Evolutionary conservation across 1,140 invertebrate species (phyloP), one percentile per base, ranked within the genome.

Genomic region (Eufriesea mexicana): DNA sequence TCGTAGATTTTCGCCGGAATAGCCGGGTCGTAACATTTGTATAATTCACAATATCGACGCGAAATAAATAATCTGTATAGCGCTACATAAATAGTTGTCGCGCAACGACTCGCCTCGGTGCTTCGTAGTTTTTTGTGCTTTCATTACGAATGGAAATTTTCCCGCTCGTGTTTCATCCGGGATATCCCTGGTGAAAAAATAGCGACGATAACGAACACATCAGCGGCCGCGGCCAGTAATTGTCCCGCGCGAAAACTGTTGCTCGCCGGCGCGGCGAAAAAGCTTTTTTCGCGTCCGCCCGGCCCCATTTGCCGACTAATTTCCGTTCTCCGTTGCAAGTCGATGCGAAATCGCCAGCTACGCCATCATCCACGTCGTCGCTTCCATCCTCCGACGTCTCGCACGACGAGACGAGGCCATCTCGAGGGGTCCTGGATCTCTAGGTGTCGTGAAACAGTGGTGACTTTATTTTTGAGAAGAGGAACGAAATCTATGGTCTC

Each of bases 61-160:
- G 23, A 25, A 45, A 54, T 73, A 74, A 74, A 80, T 73, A 80
- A 80, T 80, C 49, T 12, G n/a, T 16, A 28, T 9, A 45, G 49
- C 59, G 47, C 14, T 28, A 55, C 68, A 73, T 74, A 74, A 73
- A 80, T 80, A 80, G 79, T 74, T 42, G 57, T 12, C 35, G 28
- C 10, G 49, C 70, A 12, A 9, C 42, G 20, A 18, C n/a, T 59
- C 16, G 55, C 8, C 2, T 9, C n/a, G 18, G 7, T 28, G 62
- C 16, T 25, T 28, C 59, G 77, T 83, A 89, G 84, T 83, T 90
- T 90, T 85, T 84, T 83, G 78, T 79, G 84, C 84, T 86, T 85
- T 87, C 62, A 74, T 89, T 89, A 85, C 82, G 84, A 86, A 84
- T 70, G 80, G 82, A 87, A 86, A 84, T 85, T 86, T 81, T 84